These are phyloP conservation scores for Argyresthia goedartella DNA, from an alignment of 2,888 invertebrate genomes.

Conservation along the genomic window DNA sequence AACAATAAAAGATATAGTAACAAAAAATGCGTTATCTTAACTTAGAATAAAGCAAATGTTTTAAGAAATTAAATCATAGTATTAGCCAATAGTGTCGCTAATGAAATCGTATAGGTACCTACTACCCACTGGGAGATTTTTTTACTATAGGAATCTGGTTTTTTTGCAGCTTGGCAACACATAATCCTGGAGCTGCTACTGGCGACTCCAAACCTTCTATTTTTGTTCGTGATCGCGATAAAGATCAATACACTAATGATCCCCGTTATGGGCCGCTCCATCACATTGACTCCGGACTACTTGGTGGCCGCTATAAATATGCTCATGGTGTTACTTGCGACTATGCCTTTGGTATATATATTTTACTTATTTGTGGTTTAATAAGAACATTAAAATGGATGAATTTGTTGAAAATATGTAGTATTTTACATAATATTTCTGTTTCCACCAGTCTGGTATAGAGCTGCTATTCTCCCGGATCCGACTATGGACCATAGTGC, in stretches of 20 bases:
- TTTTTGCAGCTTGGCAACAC: slow-evolving; percentile 8
- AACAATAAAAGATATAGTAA: too few species aligned
- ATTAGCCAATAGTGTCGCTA: too few species aligned
- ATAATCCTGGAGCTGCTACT: slow-evolving; percentile 6
- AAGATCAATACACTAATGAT: slow-evolving; percentile 8
- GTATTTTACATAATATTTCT: too few species aligned
- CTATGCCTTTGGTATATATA: slow-evolving; percentile 5
- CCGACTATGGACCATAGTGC: slow-evolving; percentile 4
- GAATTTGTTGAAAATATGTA: too few species aligned
- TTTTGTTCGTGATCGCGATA: slow-evolving; percentile 5
- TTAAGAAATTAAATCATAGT: too few species aligned
- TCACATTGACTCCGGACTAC: slow-evolving; percentile 5
- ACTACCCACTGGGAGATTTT: too few species aligned
- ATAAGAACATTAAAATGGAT: too few species aligned
- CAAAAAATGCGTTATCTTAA: too few species aligned
- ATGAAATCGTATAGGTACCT: too few species aligned
- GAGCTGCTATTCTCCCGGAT: slow-evolving; percentile 8
- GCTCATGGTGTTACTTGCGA: background rate
- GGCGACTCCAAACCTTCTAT: slow-evolving; percentile 2
- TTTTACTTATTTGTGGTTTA: too few species aligned
- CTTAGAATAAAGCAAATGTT: too few species aligned
- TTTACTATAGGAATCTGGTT: too few species aligned
- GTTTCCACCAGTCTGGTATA: slow-evolving; percentile 6
- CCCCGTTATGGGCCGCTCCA: slow-evolving; percentile 9
- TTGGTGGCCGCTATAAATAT: slow-evolving; percentile 7